A percentile compares a stretch with the other conserved stretches of the same genome.
phyloP scores from a whole-genome alignment of 2,797 vertebrate genomes.

The Periparus ater region DNA sequence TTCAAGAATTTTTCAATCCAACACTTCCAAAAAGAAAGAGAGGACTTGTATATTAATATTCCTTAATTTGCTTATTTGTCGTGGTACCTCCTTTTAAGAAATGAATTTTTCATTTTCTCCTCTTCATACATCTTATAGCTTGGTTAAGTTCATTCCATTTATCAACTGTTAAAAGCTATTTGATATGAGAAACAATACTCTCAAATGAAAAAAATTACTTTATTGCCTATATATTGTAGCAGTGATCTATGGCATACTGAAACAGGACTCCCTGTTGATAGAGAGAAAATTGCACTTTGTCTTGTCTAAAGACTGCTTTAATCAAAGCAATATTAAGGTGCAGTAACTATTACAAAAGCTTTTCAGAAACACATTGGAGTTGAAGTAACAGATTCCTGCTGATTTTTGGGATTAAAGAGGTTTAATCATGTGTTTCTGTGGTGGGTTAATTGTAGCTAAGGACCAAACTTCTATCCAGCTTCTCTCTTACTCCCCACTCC shows the following conservation, averaged over 20 bases:
- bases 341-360: not conserved
- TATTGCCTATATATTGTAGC: not conserved
- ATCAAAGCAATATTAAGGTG: not conserved
- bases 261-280: not conserved
- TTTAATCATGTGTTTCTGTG: not conserved
- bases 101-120: not conserved
- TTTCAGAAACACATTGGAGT: not conserved
- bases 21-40: not conserved
- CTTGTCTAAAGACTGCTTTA: not conserved
- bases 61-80: not conserved
- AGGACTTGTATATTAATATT: slow-evolving; percentile 10
- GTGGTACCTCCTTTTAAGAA: not conserved
- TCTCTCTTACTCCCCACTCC: not conserved
- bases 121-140: not conserved
- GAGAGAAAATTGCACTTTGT: not conserved
- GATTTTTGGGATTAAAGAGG: not conserved
- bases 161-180: not conserved
- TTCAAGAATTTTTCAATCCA: not conserved
- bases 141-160: not conserved
- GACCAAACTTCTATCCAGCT: not conserved
- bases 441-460: not conserved
- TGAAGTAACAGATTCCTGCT: not conserved
- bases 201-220: not conserved
- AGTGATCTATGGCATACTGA: not conserved
- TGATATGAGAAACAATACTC: not conserved